Conservation (phyloP, 2,888 invertebrate species). For the Blera fallax region DNA sequence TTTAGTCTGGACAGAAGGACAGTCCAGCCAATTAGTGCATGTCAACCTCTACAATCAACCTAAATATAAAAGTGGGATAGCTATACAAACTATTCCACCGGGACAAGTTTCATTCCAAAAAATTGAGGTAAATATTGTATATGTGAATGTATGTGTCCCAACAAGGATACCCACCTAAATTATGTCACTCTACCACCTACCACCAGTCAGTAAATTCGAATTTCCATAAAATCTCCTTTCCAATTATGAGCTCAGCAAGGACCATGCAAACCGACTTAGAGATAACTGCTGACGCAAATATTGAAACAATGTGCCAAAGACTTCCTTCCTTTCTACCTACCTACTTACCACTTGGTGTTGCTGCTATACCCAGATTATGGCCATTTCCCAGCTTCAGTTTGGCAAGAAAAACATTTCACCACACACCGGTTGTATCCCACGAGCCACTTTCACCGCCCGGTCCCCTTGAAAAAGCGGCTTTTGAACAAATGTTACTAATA, state of each 20-base stretch:
- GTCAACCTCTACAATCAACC: no score
- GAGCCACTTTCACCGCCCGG: constrained; percentile 34
- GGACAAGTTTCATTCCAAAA: background rate
- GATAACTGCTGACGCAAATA: constrained; percentile 72
- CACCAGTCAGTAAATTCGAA: constrained; percentile 43
- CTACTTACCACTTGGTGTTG: constrained; percentile 24
- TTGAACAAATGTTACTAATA: constrained; percentile 72
- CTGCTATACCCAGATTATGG: constrained; percentile 58
- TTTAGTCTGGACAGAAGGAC: no score
- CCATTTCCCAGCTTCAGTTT: constrained; percentile 55
- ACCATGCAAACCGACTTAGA: constrained; percentile 55
- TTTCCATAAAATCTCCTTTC: constrained; percentile 67
- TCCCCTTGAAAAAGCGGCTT: constrained; percentile 60
- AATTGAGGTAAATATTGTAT: constrained; percentile 7
- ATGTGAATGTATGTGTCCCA: constrained; percentile 10
- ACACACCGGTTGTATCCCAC: constrained; percentile 57
- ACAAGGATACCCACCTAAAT: background rate
- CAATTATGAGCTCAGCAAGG: constrained; percentile 60
- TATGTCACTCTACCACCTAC: background rate
- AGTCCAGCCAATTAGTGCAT: no score
- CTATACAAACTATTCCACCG: no score
- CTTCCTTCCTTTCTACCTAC: constrained; percentile 4
- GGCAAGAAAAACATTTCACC: constrained; percentile 54
- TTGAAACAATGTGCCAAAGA: constrained; percentile 71
- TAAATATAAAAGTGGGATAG: no score